phyloP scores from a whole-genome alignment of 1,140 invertebrate genomes.

The Eufriesea mexicana region DNA sequence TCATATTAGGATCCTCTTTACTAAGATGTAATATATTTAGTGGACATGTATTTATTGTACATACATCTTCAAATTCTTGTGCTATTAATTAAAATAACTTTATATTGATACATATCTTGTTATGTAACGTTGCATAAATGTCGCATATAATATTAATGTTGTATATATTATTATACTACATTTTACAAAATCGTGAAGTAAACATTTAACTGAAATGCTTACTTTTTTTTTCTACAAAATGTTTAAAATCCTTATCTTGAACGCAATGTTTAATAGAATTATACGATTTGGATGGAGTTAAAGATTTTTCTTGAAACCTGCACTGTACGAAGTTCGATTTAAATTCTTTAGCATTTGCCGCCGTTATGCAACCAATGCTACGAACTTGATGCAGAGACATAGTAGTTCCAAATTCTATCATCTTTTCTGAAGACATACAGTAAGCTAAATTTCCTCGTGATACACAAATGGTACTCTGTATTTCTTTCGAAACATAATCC shows the following conservation, averaged over 20 bases:
- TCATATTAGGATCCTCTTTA: slow-evolving; percentile 28
- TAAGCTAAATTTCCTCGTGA: neutral
- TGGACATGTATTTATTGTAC: slow-evolving; percentile 23
- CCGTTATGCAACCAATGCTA: neutral
- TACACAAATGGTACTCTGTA: slow-evolving; percentile 18
- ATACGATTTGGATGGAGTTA: neutral
- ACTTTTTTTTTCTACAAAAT: neutral
- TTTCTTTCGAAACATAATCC: slow-evolving; percentile 7
- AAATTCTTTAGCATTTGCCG: neutral
- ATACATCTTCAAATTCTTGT: slow-evolving; percentile 5
- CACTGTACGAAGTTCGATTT: neutral
- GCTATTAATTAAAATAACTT: neutral
- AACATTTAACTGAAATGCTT: neutral
- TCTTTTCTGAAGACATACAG: neutral
- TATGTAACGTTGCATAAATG: neutral
- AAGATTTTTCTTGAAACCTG: neutral
- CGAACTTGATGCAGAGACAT: neutral
- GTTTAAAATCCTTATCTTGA: neutral
- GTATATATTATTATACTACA: neutral
- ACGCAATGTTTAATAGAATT: neutral
- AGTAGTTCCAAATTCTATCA: slow-evolving; percentile 4
- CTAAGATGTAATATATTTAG: slow-evolving; percentile 16
- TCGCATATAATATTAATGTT: neutral
- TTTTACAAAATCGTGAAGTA: neutral
- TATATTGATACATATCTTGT: neutral